phyloP scores from a whole-genome alignment of 2,113 vertebrate species.

The Myiozetetes cayanensis region DNA sequence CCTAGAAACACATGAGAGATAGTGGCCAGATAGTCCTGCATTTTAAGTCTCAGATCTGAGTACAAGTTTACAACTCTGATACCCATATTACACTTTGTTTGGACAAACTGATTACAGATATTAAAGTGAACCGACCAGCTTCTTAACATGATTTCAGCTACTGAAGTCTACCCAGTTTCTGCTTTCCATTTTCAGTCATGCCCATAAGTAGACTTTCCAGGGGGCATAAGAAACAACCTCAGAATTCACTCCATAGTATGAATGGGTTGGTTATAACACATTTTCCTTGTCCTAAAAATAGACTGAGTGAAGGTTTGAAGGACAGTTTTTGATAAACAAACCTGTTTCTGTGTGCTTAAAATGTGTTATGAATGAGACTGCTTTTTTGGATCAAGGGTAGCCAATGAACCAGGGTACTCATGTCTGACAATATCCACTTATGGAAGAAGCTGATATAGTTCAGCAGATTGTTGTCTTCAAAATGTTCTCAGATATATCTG shows the following conservation, averaged over 20 bases:
- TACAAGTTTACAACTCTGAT: background rate
- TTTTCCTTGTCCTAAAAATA: background rate
- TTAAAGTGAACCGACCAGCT: background rate
- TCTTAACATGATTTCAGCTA: background rate
- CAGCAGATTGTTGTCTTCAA: background rate
- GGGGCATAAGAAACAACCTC: background rate
- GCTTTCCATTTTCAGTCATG: background rate
- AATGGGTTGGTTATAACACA: background rate
- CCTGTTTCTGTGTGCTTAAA: background rate
- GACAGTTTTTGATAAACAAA: background rate
- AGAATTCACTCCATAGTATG: background rate
- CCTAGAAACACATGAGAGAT: background rate
- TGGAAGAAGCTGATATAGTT: background rate
- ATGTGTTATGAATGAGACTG: background rate
- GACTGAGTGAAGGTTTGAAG: background rate
- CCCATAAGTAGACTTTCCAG: background rate
- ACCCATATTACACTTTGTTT: background rate
- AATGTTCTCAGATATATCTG: background rate
- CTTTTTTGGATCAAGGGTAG: background rate
- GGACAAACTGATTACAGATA: background rate
- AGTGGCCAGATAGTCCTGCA: background rate
- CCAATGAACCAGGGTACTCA: background rate
- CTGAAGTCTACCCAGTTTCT: background rate
- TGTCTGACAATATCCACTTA: background rate
- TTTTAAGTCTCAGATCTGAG: background rate